phyloP scores from a whole-genome alignment of 2,797 vertebrate genomes.

The Uromys caudimaculatus region DNA sequence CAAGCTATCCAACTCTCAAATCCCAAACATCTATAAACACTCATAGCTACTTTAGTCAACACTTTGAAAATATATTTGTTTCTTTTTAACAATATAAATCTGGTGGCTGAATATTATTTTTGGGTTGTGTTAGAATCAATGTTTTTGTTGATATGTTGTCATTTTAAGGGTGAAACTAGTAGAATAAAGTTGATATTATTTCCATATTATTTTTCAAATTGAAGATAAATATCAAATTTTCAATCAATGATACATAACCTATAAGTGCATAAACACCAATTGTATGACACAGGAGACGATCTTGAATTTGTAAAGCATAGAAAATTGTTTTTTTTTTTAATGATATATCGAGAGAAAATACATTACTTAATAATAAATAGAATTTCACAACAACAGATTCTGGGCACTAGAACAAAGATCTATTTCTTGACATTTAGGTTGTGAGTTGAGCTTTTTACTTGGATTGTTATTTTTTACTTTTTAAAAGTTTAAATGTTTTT shows the following conservation, averaged over 20 bases:
- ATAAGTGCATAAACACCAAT: neutral
- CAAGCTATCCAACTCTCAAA: neutral
- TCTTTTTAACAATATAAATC: neutral
- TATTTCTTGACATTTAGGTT: neutral
- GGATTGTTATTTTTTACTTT: neutral
- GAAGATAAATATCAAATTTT: neutral
- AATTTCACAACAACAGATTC: neutral
- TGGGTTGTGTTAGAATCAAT: neutral
- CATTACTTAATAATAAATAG: neutral
- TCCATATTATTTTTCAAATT: neutral
- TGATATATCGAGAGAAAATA: neutral
- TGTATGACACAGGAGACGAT: neutral
- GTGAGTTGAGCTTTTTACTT: neutral
- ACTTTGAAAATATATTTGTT: neutral
- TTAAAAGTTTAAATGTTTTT: neutral
- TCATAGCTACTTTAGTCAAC: neutral
- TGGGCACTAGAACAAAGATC: neutral
- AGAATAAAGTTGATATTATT: neutral
- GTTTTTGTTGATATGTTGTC: neutral
- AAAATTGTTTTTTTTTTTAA: neutral
- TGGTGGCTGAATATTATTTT: neutral
- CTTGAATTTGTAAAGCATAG: neutral
- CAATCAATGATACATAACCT: neutral
- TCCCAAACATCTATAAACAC: neutral
- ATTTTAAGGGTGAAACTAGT: neutral